phyloP scores from a whole-genome alignment of 2,797 vertebrate genomes.

The Poecilia velifera region DNA sequence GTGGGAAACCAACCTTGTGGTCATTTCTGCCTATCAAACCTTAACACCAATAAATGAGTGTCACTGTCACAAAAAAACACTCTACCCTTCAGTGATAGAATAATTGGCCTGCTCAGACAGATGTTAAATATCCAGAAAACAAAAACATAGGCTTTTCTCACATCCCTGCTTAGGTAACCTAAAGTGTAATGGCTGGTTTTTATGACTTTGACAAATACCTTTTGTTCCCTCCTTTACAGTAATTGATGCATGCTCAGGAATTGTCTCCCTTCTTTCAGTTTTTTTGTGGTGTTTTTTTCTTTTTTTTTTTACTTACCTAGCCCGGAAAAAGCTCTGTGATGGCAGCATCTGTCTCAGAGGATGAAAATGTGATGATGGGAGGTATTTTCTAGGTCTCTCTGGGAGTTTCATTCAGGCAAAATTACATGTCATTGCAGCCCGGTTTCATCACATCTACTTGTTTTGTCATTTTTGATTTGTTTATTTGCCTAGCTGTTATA shows the following conservation, averaged over 20 bases:
- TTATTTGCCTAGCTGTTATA: conserved; percentile 53
- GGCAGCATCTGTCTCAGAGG: conserved; percentile 49
- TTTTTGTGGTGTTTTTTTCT: neutral
- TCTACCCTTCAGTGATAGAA: neutral
- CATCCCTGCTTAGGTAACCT: conserved; percentile 11
- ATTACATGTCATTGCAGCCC: conserved; percentile 65
- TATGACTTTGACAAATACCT: neutral
- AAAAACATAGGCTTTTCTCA: conserved; percentile 11
- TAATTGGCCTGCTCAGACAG: conserved; percentile 1
- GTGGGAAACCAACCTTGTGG: conserved; percentile 7
- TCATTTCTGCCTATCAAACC: conserved; percentile 6
- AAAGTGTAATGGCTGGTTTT: conserved; percentile 2
- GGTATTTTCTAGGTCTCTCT: conserved; percentile 40
- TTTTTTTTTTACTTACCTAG: neutral
- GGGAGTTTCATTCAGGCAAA: conserved; percentile 32
- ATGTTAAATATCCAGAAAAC: conserved; percentile 3
- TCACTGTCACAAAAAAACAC: conserved; percentile 9
- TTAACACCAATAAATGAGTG: neutral
- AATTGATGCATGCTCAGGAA: conserved; percentile 29
- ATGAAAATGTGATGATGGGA: conserved; percentile 45
- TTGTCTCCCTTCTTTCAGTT: conserved; percentile 15
- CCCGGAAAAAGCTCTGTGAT: conserved; percentile 29
- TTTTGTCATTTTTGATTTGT: conserved; percentile 62
- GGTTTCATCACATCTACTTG: conserved; percentile 69
- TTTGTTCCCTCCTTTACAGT: conserved; percentile 27